Conservation (phyloP, 2,797 vertebrate genomes). For the Propithecus perrieri region DNA sequence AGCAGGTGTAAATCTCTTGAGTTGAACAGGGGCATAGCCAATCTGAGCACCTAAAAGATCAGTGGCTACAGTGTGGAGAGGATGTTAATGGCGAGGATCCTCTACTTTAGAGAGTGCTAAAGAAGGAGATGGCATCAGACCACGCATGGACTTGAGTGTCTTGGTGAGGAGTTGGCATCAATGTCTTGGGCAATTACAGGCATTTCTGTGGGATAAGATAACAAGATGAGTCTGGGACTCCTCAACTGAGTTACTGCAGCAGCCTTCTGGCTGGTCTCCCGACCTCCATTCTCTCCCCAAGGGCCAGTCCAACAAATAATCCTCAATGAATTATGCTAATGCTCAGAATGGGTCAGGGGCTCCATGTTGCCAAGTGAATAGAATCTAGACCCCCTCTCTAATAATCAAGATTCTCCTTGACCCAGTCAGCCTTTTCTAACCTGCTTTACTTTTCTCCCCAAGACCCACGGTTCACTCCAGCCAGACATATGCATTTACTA, state of each 20-base stretch:
- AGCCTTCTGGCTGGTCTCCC: neutral
- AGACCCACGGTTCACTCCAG: neutral
- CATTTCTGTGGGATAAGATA: neutral
- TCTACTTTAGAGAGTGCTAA: neutral
- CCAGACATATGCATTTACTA: neutral
- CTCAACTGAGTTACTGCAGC: neutral
- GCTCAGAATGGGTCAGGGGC: neutral
- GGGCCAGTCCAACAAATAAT: neutral
- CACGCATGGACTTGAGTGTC: neutral
- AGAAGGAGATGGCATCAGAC: neutral
- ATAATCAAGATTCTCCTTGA: neutral
- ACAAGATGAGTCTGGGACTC: neutral
- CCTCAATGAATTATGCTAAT: neutral
- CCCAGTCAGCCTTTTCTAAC: neutral
- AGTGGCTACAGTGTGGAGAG: neutral
- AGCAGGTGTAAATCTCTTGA: neutral
- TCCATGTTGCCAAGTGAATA: neutral
- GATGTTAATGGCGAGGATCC: neutral
- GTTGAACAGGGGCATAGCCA: neutral
- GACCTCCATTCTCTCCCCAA: neutral
- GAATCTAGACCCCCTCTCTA: neutral
- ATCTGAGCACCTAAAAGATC: neutral
- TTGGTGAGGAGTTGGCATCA: neutral
- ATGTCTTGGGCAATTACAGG: neutral
- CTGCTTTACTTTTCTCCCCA: neutral